Evolutionary conservation across 2,113 vertebrate genomes (phyloP).

Genomic region (Microtus montanus): DNA sequence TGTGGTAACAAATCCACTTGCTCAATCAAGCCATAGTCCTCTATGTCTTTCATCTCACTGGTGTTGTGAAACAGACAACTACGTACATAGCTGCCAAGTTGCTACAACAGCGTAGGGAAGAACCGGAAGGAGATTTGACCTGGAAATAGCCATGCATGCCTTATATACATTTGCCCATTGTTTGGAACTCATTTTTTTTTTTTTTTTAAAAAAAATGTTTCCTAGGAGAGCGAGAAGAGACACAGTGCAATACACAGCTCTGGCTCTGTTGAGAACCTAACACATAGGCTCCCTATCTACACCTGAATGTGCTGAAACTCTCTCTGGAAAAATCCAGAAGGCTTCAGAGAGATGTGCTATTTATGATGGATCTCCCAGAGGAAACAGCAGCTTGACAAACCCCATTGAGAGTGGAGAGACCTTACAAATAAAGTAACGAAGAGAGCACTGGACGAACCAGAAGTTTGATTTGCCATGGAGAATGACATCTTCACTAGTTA

Average conservation of each 20-base stretch:
- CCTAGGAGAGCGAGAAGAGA: not conserved
- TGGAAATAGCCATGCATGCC: not conserved
- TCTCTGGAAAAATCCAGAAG: not conserved
- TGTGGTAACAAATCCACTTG: constrained; percentile 33
- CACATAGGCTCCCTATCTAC: not conserved
- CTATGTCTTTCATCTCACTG: not conserved
- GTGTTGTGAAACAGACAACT: constrained; percentile 51
- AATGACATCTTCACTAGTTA: not conserved
- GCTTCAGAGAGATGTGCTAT: not conserved
- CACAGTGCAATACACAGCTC: not conserved
- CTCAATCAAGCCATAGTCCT: constrained; percentile 18
- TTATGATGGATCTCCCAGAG: not conserved
- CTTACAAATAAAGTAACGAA: not conserved
- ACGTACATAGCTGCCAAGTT: not conserved
- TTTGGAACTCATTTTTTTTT: not conserved
- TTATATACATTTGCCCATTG: not conserved
- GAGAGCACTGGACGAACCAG: not conserved
- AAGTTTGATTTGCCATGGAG: not conserved
- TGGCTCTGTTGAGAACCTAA: not conserved
- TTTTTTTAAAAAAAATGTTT: too few relatives aligned
- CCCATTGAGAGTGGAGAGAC: not conserved
- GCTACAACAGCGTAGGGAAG: not conserved
- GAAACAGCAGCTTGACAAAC: not conserved
- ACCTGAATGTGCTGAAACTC: not conserved
- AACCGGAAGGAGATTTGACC: not conserved